A percentile compares a stretch with the other conserved stretches of the same genome.
phyloP scores from a whole-genome alignment of 1,140 invertebrate genomes.

The Drosophila mojavensis region DNA sequence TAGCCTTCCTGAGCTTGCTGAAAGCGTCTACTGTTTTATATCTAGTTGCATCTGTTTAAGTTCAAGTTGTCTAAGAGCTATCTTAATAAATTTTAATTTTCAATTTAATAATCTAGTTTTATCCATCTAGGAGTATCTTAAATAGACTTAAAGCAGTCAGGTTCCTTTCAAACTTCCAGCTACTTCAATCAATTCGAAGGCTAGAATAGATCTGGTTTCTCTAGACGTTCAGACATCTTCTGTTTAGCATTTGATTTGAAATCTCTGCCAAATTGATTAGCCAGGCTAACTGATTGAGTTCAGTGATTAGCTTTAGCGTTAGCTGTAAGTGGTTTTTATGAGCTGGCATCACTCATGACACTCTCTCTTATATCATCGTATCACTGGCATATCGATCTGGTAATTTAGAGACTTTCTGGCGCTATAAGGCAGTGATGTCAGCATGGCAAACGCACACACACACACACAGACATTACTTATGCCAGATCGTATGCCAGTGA shows the following conservation, averaged over 20 bases:
- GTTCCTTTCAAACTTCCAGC: too few species aligned
- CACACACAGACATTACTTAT: slow-evolving; percentile 17
- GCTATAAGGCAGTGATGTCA: slow-evolving; percentile 63
- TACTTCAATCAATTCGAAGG: too few species aligned
- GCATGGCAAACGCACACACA: not conserved
- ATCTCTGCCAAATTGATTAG: slow-evolving; percentile 8
- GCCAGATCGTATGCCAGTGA: slow-evolving; percentile 49
- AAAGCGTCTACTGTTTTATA: too few species aligned
- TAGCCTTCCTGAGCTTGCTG: too few species aligned
- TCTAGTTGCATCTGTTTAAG: too few species aligned
- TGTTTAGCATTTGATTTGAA: not conserved
- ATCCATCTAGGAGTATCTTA: too few species aligned
- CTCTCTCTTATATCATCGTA: slow-evolving; percentile 32
- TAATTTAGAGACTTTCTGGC: slow-evolving; percentile 33
- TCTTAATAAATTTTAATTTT: too few species aligned
- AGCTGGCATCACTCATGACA: slow-evolving; percentile 46
- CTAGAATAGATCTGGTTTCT: too few species aligned
- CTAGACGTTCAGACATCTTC: not conserved
- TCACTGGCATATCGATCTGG: slow-evolving; percentile 45
- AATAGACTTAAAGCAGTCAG: too few species aligned
- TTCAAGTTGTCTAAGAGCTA: too few species aligned
- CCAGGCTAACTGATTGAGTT: slow-evolving; percentile 23
- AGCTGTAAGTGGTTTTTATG: slow-evolving; percentile 25
- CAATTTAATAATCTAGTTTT: too few species aligned
- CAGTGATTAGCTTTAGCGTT: slow-evolving; percentile 1